Evolutionary conservation across 2,888 invertebrate genomes (phyloP), one percentile per base, ranked within the genome.

Genomic region (Atrina japonica): DNA sequence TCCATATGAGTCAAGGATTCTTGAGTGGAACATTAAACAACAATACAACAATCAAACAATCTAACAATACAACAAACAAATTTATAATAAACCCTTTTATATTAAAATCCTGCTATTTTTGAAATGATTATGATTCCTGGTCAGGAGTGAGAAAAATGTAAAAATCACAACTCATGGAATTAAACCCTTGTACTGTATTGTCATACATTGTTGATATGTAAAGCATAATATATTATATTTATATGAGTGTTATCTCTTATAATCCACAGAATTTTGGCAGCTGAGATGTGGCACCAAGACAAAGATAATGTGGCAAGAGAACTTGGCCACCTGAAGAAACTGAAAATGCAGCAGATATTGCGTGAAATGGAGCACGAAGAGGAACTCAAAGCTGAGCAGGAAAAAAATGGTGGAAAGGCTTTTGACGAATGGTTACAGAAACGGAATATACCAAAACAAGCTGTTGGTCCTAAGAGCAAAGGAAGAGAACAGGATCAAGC

Each of bases 211-310:
- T n/a, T n/a, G n/a, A n/a, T n/a, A n/a, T n/a, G n/a, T n/a, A n/a
- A n/a, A n/a, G n/a, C n/a, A n/a, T n/a, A n/a, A n/a, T n/a, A n/a
- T n/a, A n/a, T n/a, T n/a, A n/a, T n/a, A n/a, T n/a, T n/a, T n/a
- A n/a, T n/a, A n/a, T n/a, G n/a, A n/a, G n/a, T n/a, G n/a, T n/a
- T n/a, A n/a, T n/a, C n/a, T n/a, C n/a, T n/a, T n/a, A n/a, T n/a
- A n/a, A n/a, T n/a, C n/a, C n/a, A n/a, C 80, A 90, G 90, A 75
- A 86, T 90, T 18, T 80, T 90, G 25, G 89, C 89, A 53, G 85
- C 88, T 16, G 88, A 88, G 70, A 82, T 86, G 77, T 90, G 90
- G 90, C 88, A 89, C 73, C 85, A 88, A 68, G 86, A 89, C 30
- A 90, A 90, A 68, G 86, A 88, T 59, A 79, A 78, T 64, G 82